Conservation (phyloP, 1,140 invertebrate species). For the Arion vulgaris region DNA sequence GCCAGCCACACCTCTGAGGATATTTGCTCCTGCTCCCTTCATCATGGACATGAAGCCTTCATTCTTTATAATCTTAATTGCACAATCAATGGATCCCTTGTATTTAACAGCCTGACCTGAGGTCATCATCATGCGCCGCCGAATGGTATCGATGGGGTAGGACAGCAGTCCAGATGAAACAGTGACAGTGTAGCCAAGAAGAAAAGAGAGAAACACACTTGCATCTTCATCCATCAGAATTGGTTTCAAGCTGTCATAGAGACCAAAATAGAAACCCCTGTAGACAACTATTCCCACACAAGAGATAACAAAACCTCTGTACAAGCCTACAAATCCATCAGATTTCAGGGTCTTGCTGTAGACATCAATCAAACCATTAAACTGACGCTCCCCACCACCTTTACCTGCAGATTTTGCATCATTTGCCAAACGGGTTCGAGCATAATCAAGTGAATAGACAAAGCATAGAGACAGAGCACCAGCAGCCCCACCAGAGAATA, state of each 20-base stretch:
- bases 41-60: conserved; percentile 77
- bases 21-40: conserved; percentile 77
- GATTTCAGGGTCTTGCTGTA: conserved; percentile 88
- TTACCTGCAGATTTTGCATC: conserved; percentile 81
- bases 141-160: conserved; percentile 96
- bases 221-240: conserved; percentile 86
- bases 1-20: conserved; percentile 72
- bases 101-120: conserved; percentile 77
- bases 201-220: conserved; percentile 87
- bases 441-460: conserved; percentile 96
- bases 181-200: conserved; percentile 86
- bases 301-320: conserved; percentile 94
- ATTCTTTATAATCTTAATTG: conserved; percentile 74
- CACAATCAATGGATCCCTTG: conserved; percentile 76
- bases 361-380: conserved; percentile 89
- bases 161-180: conserved; percentile 90
- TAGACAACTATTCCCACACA: conserved; percentile 76
- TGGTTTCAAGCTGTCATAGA: conserved; percentile 93
- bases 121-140: conserved; percentile 90
- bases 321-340: conserved; percentile 89
- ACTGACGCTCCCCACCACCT: conserved; percentile 84
- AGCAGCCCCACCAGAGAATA: conserved; percentile 93
- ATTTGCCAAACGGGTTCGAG: conserved; percentile 85
- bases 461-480: conserved; percentile 94
- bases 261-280: conserved; percentile 93